Conservation (phyloP, 2,113 vertebrate species). For the Bolborhynchus lineola region DNA sequence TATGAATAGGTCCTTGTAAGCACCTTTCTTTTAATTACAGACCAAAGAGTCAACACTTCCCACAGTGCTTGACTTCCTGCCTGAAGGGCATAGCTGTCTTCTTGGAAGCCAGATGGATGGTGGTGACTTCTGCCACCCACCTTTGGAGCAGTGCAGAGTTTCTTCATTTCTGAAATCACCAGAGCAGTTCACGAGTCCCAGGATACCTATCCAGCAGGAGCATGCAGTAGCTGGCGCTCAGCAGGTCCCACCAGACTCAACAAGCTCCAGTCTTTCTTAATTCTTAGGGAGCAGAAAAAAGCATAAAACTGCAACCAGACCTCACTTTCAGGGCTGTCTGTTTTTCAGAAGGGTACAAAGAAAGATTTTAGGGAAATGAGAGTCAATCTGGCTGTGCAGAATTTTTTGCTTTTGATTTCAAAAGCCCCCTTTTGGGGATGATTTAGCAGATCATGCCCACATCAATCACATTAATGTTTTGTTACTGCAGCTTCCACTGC, state of each 20-base stretch:
- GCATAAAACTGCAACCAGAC: not conserved
- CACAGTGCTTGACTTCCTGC: slow-evolving; percentile 35
- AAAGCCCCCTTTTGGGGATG: not conserved
- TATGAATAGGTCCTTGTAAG: slow-evolving; percentile 74
- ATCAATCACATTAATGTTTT: fast-evolving
- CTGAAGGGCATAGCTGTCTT: slow-evolving; percentile 50
- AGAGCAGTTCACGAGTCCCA: not conserved
- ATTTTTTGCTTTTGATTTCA: not conserved
- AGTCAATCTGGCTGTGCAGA: not conserved
- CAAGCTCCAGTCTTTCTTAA: not conserved
- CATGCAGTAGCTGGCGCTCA: not conserved
- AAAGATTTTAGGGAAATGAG: not conserved
- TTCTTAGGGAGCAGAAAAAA: not conserved
- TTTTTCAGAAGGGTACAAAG: not conserved
- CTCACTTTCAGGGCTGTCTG: fast-evolving
- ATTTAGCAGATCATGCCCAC: not conserved
- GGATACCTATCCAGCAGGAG: not conserved
- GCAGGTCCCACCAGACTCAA: not conserved
- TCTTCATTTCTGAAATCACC: not conserved
- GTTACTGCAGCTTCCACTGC: not conserved
- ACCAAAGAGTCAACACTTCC: slow-evolving; percentile 59
- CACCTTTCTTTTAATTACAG: slow-evolving; percentile 82
- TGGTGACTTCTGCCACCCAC: not conserved
- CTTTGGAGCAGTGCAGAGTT: not conserved
- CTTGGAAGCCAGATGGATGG: not conserved